Evolutionary conservation across 2,888 invertebrate species (phyloP).

Genomic region (Temnothorax ravouxi): DNA sequence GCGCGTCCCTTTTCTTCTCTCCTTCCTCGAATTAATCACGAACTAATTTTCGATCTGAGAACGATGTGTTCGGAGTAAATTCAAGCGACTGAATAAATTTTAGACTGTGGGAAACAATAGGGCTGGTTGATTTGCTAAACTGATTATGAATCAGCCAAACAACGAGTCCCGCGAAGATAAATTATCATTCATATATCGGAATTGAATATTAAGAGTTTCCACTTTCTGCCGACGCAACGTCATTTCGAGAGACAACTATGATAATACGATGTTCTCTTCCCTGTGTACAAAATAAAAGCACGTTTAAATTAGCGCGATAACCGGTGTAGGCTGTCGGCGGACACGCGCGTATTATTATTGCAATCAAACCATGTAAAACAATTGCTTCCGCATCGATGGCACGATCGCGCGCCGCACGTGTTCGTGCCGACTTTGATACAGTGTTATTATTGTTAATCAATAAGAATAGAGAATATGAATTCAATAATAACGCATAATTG

Average conservation of each 20-base stretch:
- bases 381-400: background rate
- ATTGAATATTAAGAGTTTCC: background rate
- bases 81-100: constrained; percentile 14
- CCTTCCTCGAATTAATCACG: constrained; percentile 8
- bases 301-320: background rate
- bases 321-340: background rate
- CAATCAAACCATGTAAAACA: constrained; percentile 21
- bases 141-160: background rate
- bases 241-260: background rate
- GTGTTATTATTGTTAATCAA: constrained; percentile 35
- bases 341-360: constrained; percentile 13
- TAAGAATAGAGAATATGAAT: constrained; percentile 25
- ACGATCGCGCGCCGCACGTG: background rate
- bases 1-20: background rate
- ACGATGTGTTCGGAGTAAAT: too few relatives aligned
- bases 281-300: background rate
- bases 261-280: background rate
- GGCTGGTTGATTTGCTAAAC: background rate
- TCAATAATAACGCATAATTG: constrained; percentile 23
- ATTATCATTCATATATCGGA: background rate
- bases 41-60: constrained; percentile 14
- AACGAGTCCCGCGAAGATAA: background rate
- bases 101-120: background rate
- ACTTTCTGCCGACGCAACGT: background rate
- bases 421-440: background rate